Percentiles rank a stretch among this genome's conserved stretches.
These are phyloP conservation scores for Caenorhabditis remanei DNA, from an alignment of 1,140 invertebrate species.

Conservation along the genomic window DNA sequence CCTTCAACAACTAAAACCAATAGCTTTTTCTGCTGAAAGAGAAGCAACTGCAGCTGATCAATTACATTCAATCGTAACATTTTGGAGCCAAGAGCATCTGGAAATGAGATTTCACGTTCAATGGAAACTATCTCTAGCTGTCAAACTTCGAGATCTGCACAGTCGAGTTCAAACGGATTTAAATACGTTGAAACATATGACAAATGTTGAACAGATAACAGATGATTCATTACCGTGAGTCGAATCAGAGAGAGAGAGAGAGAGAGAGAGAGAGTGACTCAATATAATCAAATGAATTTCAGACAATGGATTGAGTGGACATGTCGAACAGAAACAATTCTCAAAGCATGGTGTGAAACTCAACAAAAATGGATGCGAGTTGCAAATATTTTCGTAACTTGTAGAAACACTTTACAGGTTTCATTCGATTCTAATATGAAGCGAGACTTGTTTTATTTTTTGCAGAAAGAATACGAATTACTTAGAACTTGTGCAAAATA, in stretches of 20 bases:
- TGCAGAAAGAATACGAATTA: constrained; percentile 48
- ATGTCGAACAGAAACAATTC: background rate
- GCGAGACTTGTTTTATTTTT: background rate
- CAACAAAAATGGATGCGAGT: constrained; percentile 58
- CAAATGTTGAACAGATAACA: constrained; percentile 37
- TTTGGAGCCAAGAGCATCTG: constrained; percentile 55
- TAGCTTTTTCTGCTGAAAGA: constrained; percentile 59
- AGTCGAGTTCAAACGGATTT: constrained; percentile 10
- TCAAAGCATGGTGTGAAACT: constrained; percentile 25
- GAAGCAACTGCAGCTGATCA: constrained; percentile 54
- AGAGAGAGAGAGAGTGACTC: background rate
- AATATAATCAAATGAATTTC: background rate
- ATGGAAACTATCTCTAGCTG: constrained; percentile 19
- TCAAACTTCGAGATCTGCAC: constrained; percentile 20
- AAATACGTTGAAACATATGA: constrained; percentile 42
- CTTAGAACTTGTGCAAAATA: constrained; percentile 55
- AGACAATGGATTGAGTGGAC: constrained; percentile 40
- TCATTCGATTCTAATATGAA: background rate
- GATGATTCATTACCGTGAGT: constrained; percentile 24
- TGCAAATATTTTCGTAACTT: constrained; percentile 55
- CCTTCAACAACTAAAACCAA: constrained; percentile 57
- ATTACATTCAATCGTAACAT: constrained; percentile 14
- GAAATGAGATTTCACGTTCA: background rate
- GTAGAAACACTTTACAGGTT: constrained; percentile 50
- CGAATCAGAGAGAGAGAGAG: background rate